These are phyloP conservation scores for Euleptes europaea DNA, from an alignment of 2,113 vertebrate species.

Conservation along the genomic window DNA sequence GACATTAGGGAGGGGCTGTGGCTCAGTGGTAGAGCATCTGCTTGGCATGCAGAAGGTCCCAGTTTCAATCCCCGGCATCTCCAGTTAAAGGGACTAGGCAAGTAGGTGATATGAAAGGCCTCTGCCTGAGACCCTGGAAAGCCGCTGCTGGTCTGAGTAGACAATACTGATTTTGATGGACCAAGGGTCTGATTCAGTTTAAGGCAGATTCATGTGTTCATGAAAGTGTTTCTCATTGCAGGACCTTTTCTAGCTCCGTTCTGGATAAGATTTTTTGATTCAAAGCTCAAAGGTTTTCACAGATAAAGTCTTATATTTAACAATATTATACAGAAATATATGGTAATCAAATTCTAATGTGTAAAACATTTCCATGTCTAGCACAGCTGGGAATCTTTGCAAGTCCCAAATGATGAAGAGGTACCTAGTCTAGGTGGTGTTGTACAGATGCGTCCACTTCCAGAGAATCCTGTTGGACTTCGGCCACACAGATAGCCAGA, in stretches of 20 bases:
- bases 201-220: no score
- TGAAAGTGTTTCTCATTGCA: background rate
- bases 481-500: slow-evolving; percentile 75
- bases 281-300: background rate
- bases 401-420: background rate
- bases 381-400: background rate
- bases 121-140: no score
- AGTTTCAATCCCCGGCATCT: no score
- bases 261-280: background rate
- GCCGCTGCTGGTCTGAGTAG: no score
- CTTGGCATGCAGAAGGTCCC: no score
- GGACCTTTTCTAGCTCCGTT: background rate
- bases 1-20: no score
- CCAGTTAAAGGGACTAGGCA: no score
- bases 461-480: slow-evolving; percentile 71
- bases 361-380: background rate
- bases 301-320: background rate
- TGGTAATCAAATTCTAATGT: fast-evolving
- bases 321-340: background rate
- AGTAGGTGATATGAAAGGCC: no score
- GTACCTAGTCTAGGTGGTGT: slow-evolving; percentile 49
- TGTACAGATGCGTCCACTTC: slow-evolving; percentile 40
- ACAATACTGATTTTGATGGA: no score
- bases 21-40: no score
- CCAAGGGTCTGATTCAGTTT: no score